Conservation (phyloP, 2,888 invertebrate genomes). For the Pseudococcus viburni region DNA sequence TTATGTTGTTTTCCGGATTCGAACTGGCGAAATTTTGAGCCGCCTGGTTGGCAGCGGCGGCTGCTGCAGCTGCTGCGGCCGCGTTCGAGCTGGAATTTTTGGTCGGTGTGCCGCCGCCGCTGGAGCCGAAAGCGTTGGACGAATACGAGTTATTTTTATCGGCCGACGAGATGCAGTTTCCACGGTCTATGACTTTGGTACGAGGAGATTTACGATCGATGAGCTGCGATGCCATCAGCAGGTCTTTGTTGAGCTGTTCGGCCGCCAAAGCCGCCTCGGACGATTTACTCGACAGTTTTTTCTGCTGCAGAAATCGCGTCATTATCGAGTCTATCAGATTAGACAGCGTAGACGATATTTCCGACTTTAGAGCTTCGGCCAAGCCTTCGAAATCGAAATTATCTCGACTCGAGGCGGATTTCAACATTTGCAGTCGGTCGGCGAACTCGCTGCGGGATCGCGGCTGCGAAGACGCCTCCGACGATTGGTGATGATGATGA, state of each 20-base stretch:
- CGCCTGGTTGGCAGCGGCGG: not conserved
- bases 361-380: slow-evolving; percentile 91
- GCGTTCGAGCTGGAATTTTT: slow-evolving; percentile 34
- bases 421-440: slow-evolving; percentile 83
- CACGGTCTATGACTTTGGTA: slow-evolving; percentile 81
- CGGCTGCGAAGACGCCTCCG: not conserved
- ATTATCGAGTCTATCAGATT: slow-evolving; percentile 91
- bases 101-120: not conserved
- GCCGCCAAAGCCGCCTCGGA: slow-evolving; percentile 82
- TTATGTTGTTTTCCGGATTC: slow-evolving; percentile 74
- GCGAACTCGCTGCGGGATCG: slow-evolving; percentile 76
- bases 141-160: slow-evolving; percentile 67
- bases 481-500: not conserved
- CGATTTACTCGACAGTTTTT: slow-evolving; percentile 84
- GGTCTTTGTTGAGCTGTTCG: slow-evolving; percentile 88
- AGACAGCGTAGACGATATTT: slow-evolving; percentile 87
- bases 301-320: slow-evolving; percentile 86
- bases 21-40: slow-evolving; percentile 61
- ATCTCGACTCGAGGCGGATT: slow-evolving; percentile 72
- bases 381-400: slow-evolving; percentile 85
- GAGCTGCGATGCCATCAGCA: slow-evolving; percentile 70
- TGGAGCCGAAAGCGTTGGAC: slow-evolving; percentile 45
- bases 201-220: slow-evolving; percentile 86
- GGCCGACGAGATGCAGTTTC: slow-evolving; percentile 70
- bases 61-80: not conserved